phyloP scores from a whole-genome alignment of 2,888 invertebrate genomes.

The Eurytoma adleriae region DNA sequence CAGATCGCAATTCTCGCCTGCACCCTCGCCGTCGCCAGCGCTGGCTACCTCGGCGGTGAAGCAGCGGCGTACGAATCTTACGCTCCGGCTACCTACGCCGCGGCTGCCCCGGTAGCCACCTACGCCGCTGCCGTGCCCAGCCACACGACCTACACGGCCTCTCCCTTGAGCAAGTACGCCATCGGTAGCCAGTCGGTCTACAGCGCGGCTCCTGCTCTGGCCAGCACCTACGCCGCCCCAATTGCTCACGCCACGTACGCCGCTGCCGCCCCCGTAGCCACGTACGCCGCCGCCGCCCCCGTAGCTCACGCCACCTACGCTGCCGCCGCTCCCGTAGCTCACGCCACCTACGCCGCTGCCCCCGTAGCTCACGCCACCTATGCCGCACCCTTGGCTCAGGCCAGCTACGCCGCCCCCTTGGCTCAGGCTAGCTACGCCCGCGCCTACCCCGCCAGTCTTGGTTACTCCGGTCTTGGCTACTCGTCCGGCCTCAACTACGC shows the following conservation, averaged over 20 bases:
- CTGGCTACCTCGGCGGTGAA: constrained; percentile 62
- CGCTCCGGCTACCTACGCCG: constrained; percentile 65
- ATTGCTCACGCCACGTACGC: constrained; percentile 81
- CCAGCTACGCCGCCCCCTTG: background rate
- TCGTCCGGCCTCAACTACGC: background rate
- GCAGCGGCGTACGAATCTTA: constrained; percentile 18
- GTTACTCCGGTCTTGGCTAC: background rate
- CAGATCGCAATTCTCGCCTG: constrained; percentile 68
- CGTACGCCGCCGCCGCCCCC: constrained; percentile 44
- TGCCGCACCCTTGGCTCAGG: background rate
- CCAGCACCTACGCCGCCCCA: constrained; percentile 79
- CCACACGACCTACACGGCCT: constrained; percentile 59
- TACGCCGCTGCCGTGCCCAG: constrained; percentile 58
- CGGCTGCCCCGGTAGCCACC: constrained; percentile 52
- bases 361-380: constrained; percentile 56
- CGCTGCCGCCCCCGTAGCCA: constrained; percentile 77
- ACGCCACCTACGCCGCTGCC: constrained; percentile 42
- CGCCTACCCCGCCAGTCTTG: constrained; percentile 1
- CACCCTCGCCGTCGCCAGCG: constrained; percentile 68
- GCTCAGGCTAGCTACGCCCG: constrained; percentile 1
- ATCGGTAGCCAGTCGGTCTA: constrained; percentile 55
- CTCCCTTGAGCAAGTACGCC: constrained; percentile 62
- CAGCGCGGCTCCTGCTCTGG: constrained; percentile 63
- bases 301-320: constrained; percentile 48
- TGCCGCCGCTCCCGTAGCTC: constrained; percentile 33